A percentile compares a stretch with the other conserved stretches of the same genome.
Evolutionary conservation across 2,888 invertebrate species (phyloP).

Genomic region (Ormyrus nitidulus): DNA sequence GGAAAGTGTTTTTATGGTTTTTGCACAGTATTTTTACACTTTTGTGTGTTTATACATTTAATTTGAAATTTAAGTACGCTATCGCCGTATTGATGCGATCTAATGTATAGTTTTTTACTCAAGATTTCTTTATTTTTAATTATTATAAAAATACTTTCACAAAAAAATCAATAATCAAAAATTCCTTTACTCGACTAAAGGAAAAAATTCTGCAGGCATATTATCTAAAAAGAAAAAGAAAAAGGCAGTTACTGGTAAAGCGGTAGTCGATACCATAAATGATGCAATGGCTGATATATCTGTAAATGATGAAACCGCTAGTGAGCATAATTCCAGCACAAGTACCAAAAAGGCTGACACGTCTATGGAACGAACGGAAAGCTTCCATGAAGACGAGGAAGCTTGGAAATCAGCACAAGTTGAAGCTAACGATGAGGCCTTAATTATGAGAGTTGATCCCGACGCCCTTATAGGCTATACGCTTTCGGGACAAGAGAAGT

Average conservation of each 20-base stretch:
- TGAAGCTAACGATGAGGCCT: conserved; percentile 27
- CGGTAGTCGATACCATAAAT: conserved; percentile 11
- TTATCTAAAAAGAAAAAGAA: conserved; percentile 64
- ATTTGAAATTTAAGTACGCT: too few relatives aligned
- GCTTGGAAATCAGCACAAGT: not conserved
- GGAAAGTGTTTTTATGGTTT: not conserved
- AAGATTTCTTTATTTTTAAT: too few relatives aligned
- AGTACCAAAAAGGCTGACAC: conserved; percentile 1
- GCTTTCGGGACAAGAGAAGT: conserved; percentile 60
- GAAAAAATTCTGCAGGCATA: conserved; percentile 55
- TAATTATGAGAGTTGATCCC: conserved; percentile 35
- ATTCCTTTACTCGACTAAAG: too few relatives aligned
- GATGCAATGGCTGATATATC: conserved; percentile 26
- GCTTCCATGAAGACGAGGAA: conserved; percentile 52
- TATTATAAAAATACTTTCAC: too few relatives aligned
- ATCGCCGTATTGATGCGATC: too few relatives aligned
- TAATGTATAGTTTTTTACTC: too few relatives aligned
- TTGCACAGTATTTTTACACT: too few relatives aligned
- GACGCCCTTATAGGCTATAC: conserved; percentile 53
- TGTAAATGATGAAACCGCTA: too few relatives aligned
- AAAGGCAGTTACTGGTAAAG: conserved; percentile 35
- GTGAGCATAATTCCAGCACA: not conserved
- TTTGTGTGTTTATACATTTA: too few relatives aligned
- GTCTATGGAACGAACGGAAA: not conserved
- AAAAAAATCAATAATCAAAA: too few relatives aligned